Evolutionary conservation across 2,888 invertebrate species (phyloP).

Genomic region (Yponomeuta sedellus): DNA sequence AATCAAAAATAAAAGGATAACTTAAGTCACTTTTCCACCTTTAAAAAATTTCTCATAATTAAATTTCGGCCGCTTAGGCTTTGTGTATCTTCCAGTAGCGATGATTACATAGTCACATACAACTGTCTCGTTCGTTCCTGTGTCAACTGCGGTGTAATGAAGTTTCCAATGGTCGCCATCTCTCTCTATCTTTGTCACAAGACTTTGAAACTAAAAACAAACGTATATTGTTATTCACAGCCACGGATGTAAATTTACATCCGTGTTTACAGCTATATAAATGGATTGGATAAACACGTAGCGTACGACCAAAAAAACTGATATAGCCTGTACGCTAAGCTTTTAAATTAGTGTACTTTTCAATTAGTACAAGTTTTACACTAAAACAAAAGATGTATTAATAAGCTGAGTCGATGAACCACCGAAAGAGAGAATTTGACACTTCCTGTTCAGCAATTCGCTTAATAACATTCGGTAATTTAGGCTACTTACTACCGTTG

Average conservation of each 20-base stretch:
- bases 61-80: constrained; percentile 45
- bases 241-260: too few relatives aligned
- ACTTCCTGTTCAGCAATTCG: too few relatives aligned
- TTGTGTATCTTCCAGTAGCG: constrained; percentile 79
- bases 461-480: too few relatives aligned
- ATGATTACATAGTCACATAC: constrained; percentile 80
- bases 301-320: too few relatives aligned
- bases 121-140: constrained; percentile 49
- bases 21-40: constrained; percentile 35
- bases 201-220: constrained; percentile 57
- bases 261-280: constrained; percentile 9
- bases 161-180: constrained; percentile 64
- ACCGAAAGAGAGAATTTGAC: too few relatives aligned
- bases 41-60: constrained; percentile 46
- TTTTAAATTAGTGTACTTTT: too few relatives aligned
- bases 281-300: neutral
- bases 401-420: too few relatives aligned
- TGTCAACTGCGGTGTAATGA: constrained; percentile 57
- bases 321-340: too few relatives aligned
- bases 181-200: constrained; percentile 64
- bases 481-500: too few relatives aligned
- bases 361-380: too few relatives aligned
- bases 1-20: too few relatives aligned
- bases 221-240: constrained; percentile 14
- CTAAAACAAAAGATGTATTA: too few relatives aligned